A percentile compares a stretch with the other conserved stretches of the same genome.
Evolutionary conservation across 2,888 invertebrate species (phyloP).

Genomic region (Agonopterix subpropinquella): DNA sequence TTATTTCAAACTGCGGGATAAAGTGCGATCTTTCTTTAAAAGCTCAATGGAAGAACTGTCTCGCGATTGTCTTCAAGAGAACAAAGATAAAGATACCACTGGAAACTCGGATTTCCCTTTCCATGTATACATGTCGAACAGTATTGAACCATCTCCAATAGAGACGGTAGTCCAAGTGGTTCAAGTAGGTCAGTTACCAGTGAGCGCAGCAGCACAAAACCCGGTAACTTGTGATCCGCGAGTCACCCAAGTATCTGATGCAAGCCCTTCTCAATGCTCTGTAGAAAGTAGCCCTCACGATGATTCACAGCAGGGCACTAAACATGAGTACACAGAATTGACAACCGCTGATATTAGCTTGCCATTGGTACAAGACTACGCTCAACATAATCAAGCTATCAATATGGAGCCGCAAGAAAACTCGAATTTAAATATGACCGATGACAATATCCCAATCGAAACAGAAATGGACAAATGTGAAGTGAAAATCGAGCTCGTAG

Average conservation of each 20-base stretch:
- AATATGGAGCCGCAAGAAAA: slow-evolving; percentile 29
- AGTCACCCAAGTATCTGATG: slow-evolving; percentile 62
- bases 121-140: slow-evolving; percentile 75
- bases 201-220: slow-evolving; percentile 64
- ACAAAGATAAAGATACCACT: slow-evolving; percentile 12
- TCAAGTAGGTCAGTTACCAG: slow-evolving; percentile 70
- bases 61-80: slow-evolving; percentile 24
- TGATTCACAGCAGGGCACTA: slow-evolving; percentile 46
- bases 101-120: slow-evolving; percentile 29
- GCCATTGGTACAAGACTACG: slow-evolving; percentile 51
- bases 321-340: slow-evolving; percentile 66
- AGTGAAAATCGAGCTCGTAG: slow-evolving; percentile 43
- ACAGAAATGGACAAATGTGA: slow-evolving; percentile 40
- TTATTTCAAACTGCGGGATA: slow-evolving; percentile 44
- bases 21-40: slow-evolving; percentile 51
- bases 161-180: slow-evolving; percentile 74
- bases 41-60: slow-evolving; percentile 41
- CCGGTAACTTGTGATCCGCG: slow-evolving; percentile 65
- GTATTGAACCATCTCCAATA: slow-evolving; percentile 70
- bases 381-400: slow-evolving; percentile 36
- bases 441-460: slow-evolving; percentile 38
- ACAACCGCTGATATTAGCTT: slow-evolving; percentile 60
- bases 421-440: slow-evolving; percentile 22
- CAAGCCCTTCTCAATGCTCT: slow-evolving; percentile 62
- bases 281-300: slow-evolving; percentile 51